These are phyloP conservation scores for Eufriesea mexicana DNA, from an alignment of 1,140 invertebrate genomes.

Conservation along the genomic window DNA sequence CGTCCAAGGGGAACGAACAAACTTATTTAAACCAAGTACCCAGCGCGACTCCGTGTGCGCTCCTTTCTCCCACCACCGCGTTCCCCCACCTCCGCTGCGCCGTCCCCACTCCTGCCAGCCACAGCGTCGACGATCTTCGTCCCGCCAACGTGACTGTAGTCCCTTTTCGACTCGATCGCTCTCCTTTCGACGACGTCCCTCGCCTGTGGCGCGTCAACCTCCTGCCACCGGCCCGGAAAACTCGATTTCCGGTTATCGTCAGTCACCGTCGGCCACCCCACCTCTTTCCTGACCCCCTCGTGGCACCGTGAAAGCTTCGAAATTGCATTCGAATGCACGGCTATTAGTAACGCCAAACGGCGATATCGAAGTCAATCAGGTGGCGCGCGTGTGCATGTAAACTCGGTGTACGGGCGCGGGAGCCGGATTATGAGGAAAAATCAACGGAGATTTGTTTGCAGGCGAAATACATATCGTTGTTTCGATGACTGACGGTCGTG, in stretches of 20 bases:
- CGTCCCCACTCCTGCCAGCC: background rate
- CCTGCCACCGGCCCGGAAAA: constrained; percentile 55
- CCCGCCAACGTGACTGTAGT: background rate
- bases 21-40: constrained; percentile 46
- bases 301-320: constrained; percentile 55
- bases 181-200: constrained; percentile 37
- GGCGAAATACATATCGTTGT: background rate
- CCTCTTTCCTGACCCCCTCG: background rate
- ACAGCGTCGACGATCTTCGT: constrained; percentile 6
- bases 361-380: constrained; percentile 43
- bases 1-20: constrained; percentile 22
- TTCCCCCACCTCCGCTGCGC: background rate
- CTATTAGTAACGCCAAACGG: constrained; percentile 48
- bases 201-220: constrained; percentile 19
- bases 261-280: constrained; percentile 42
- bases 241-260: constrained; percentile 70
- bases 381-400: background rate
- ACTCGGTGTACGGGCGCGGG: background rate
- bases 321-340: constrained; percentile 65
- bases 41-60: background rate
- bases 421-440: constrained; percentile 27
- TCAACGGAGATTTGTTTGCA: background rate
- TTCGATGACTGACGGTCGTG: background rate
- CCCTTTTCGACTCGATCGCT: constrained; percentile 30
- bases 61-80: background rate